Base-by-base conservation (phyloP, 2,888 invertebrate species). In the Epinotia bilunana region DNA sequence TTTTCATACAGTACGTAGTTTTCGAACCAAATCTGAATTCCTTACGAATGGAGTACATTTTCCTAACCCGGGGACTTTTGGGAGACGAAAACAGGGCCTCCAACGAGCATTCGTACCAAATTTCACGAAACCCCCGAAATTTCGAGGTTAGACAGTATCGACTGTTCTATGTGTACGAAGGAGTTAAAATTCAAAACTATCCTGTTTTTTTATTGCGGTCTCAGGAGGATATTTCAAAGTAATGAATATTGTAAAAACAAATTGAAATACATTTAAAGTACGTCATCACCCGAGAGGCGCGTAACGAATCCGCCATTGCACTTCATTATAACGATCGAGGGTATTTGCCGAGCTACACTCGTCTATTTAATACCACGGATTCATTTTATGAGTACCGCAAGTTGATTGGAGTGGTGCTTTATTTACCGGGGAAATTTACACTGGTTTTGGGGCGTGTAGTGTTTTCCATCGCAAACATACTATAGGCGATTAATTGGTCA, bases 281-380 rank as follows among this genome's bases (percentile, higher is more conserved):
- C 53, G 23, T 13, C 28, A 16, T 23, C 58, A 23, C 16, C 5
- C 53, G 53, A 23, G 28, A 13, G 23, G 13, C 58, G 23, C 28
- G 58, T 60, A 60, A 60, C 23, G 58, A 60, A 60, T 23, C 23
- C 28, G 12, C 23, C 23, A 23, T 9, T 7, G 53, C 13, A 16
- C 58, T 60, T 60, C 28, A 60, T 60, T 60, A 60, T 60, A 60
- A 60, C 28, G 58, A 60, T 23, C 58, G 39, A 39, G 9, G 28
- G 23, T 60, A 23, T 60, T 60, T 60, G 28, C 58, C 12, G n/a
- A 16, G 53, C n/a, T 7, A 7, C 23, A 13, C 23, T 60, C 58
- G 28, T 60, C 58, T 23, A 23, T 23, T 60, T 16, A 28, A 60
- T 23, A 23, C 13, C 23, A 60, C 23, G 23, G 58, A 13, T 60